phyloP scores from a whole-genome alignment of 2,888 invertebrate genomes.

The Synergus itoensis region DNA sequence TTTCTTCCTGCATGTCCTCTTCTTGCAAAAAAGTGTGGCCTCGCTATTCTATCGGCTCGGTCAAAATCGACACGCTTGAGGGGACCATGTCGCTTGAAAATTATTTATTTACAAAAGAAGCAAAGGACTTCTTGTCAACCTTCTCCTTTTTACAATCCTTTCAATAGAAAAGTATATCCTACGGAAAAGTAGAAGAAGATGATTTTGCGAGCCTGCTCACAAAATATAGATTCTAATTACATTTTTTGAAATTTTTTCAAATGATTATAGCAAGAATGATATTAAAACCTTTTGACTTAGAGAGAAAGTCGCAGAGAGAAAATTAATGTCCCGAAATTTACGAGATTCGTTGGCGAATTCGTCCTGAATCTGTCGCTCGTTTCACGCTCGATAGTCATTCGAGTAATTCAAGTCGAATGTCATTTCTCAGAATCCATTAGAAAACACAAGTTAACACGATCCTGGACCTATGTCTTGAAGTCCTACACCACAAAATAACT shows the following conservation, averaged over 20 bases:
- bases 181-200: neutral
- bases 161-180: neutral
- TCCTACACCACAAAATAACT: slow-evolving; percentile 54
- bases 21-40: neutral
- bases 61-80: slow-evolving; percentile 24
- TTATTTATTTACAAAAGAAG: slow-evolving; percentile 31
- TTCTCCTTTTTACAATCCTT: neutral
- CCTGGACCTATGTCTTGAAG: slow-evolving; percentile 49
- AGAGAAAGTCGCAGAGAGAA: neutral
- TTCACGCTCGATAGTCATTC: slow-evolving; percentile 1
- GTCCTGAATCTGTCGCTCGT: neutral
- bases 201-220: neutral
- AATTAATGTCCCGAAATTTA: neutral
- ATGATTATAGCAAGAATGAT: neutral
- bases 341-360: neutral
- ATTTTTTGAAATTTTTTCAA: too few species aligned
- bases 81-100: slow-evolving; percentile 1
- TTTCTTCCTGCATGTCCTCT: neutral
- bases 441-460: slow-evolving; percentile 69
- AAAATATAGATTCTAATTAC: neutral
- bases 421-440: slow-evolving; percentile 67
- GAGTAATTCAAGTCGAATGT: slow-evolving; percentile 56
- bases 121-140: neutral
- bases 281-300: neutral
- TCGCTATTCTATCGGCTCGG: neutral